Base-by-base conservation (phyloP, 2,888 invertebrate genomes). In the Meta bourneti region DNA sequence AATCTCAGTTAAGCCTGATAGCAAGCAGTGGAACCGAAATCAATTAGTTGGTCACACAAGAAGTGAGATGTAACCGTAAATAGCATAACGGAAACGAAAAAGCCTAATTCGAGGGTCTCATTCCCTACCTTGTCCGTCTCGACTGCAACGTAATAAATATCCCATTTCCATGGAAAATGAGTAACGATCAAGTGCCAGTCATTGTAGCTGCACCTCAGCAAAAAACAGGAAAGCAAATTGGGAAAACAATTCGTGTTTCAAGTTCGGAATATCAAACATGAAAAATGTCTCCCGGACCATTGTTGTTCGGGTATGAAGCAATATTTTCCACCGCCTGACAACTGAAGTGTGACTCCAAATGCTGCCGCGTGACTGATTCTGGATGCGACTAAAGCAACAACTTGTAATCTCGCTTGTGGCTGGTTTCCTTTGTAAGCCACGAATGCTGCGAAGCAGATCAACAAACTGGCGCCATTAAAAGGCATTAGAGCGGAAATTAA, bases 351-450 rank as follows among this genome's bases (percentile, higher is more conserved):
- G 83, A 83, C 83, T 79, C 61, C 77, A 49, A 49, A 19, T 81
- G 69, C 51, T 51, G 75, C 80, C 75, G 90, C 90, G 85, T 90
- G 90, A 86, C 74, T 90, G 85, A 51, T 9, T 72, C 79, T 82
- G 54, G 83, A 89, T 83, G 83, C 34, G 78, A 80, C 72, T 81
- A 71, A 78, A 82, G 54, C 84, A 82, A 84, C 84, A 90, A 79
- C 84, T 90, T 84, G 84, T 84, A 84, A 77, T 83, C 83, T 79
- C 19, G 85, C 87, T 90, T 90, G 78, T 74, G 79, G 72, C 34
- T 84, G 79, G 72, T 90, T 90, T 90, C 84, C 84, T 90, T 84
- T 84, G 84, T 84, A 82, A 78, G 52, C 82, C 75, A 83, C 83
- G 89, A 83, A 79, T 52, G 54, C 90, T 79, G 70, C 48, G 84